These are phyloP conservation scores for Verasper variegatus DNA, from an alignment of 2,113 vertebrate genomes.

Conservation along the genomic window DNA sequence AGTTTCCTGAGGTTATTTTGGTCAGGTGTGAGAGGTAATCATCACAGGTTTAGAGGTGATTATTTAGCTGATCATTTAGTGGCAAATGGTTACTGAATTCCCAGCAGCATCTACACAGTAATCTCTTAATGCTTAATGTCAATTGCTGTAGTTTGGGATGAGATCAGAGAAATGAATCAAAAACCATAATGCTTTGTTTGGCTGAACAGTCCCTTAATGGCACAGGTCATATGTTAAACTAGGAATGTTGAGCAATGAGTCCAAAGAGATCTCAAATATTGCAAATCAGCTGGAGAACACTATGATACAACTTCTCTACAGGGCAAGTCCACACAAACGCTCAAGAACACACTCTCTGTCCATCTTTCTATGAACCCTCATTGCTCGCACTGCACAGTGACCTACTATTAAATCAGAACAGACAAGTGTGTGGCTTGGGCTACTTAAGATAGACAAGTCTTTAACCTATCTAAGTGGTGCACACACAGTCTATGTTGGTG, in stretches of 20 bases:
- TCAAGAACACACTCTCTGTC: not conserved
- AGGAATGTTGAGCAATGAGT: constrained; percentile 25
- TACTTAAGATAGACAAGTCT: constrained; percentile 74
- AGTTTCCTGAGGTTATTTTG: constrained; percentile 31
- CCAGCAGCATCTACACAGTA: constrained; percentile 13
- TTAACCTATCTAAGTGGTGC: constrained; percentile 80
- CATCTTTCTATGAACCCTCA: constrained; percentile 30
- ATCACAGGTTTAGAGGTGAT: constrained; percentile 13
- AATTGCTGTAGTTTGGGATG: constrained; percentile 21
- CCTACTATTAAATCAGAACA: constrained; percentile 63
- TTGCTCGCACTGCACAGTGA: constrained; percentile 1
- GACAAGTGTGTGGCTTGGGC: constrained; percentile 71
- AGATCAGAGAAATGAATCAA: constrained; percentile 9
- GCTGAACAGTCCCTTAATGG: not conserved
- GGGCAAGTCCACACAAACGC: constrained; percentile 41
- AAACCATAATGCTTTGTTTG: not conserved
- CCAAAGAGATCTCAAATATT: constrained; percentile 37
- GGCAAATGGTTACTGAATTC: constrained; percentile 35
- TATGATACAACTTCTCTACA: constrained; percentile 32
- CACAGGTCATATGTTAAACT: constrained; percentile 11
- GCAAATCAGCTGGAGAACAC: constrained; percentile 42
- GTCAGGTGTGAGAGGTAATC: constrained; percentile 41
- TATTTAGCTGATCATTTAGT: constrained; percentile 35
- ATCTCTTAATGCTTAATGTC: constrained; percentile 4
- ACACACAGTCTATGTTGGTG: constrained; percentile 49